Evolutionary conservation across 2,797 vertebrate genomes (phyloP).

Genomic region (Crypturellus tataupa): DNA sequence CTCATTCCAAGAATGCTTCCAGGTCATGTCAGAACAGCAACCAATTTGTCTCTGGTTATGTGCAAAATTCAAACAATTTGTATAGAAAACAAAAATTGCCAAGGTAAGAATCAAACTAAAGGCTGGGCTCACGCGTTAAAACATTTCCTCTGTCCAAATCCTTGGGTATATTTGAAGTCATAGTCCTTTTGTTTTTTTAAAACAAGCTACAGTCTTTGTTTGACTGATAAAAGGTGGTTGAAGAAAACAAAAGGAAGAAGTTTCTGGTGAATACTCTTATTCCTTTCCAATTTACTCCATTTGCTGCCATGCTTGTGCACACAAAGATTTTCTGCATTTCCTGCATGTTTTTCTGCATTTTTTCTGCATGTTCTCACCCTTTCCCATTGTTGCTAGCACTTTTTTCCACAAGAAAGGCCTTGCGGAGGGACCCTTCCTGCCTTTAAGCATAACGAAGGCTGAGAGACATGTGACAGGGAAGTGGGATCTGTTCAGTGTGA

Average conservation of each 20-base stretch:
- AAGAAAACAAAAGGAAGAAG: not conserved
- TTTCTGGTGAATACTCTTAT: not conserved
- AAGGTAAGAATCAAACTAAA: constrained; percentile 13
- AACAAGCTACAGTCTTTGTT: not conserved
- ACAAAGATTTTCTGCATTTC: not conserved
- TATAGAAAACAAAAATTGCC: not conserved
- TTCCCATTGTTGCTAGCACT: not conserved
- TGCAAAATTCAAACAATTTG: constrained; percentile 37
- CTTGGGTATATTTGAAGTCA: not conserved
- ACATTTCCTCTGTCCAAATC: not conserved
- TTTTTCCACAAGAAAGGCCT: not conserved
- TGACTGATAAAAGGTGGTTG: not conserved
- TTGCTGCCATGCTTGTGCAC: not conserved
- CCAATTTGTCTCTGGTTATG: not conserved
- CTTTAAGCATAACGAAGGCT: not conserved
- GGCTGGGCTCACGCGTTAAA: not conserved
- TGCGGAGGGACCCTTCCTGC: not conserved
- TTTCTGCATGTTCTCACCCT: not conserved
- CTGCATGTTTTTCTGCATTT: not conserved
- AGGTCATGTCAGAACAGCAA: not conserved
- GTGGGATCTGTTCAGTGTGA: not conserved
- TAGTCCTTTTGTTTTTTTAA: not conserved
- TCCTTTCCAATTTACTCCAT: not conserved
- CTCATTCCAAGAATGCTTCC: not conserved
- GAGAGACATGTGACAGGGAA: not conserved